Evolutionary conservation across 2,888 invertebrate genomes (phyloP), one percentile per base, ranked within the genome.

Genomic region (Drosophila quinaria): DNA sequence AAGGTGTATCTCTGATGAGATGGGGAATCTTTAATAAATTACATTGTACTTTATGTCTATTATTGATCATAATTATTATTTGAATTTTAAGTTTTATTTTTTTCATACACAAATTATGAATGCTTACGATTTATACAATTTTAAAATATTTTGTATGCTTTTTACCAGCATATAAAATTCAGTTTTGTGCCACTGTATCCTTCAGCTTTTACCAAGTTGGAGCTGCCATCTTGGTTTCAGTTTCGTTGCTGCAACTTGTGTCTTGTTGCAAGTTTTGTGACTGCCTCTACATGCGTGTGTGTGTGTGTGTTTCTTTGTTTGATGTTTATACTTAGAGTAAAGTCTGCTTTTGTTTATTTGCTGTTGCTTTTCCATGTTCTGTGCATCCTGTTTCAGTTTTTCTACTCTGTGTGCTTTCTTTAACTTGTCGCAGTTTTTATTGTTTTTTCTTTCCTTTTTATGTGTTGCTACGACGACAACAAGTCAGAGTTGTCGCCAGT

Each of bases 351-450:
- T 51, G 54, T 59, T 19, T 78, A 25, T 61, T 47, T 63, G 31
- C 44, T 44, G 50, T 56, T 42, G 41, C 29, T 31, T 55, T 54
- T 64, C 37, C 63, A 66, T 52, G 54, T 69, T 52, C 44, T 72
- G 73, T 37, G 56, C 73, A 62, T 59, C 52, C 63, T 62, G 50
- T 49, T 65, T 29, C 4, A 5, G 5, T 1, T 29, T 1, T 68
- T 56, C 41, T 33, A 56, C 41, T 63, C 35, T 31, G 37, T 60
- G 44, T n/a, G 37, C 55, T 58, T 39, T 22, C 19, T 54, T 29
- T 17, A 22, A 31, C 51, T 52, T 56, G 62, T 25, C 61, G 65
- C 66, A 52, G 65, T 73, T 76, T 72, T 72, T 77, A 67, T 78
- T 78, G 69, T 60, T 72, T 35, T 60, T 35, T 52, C 1, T 39